These are phyloP conservation scores for Simalia tracyae DNA, from an alignment of 2,797 vertebrate genomes.

Conservation along the genomic window DNA sequence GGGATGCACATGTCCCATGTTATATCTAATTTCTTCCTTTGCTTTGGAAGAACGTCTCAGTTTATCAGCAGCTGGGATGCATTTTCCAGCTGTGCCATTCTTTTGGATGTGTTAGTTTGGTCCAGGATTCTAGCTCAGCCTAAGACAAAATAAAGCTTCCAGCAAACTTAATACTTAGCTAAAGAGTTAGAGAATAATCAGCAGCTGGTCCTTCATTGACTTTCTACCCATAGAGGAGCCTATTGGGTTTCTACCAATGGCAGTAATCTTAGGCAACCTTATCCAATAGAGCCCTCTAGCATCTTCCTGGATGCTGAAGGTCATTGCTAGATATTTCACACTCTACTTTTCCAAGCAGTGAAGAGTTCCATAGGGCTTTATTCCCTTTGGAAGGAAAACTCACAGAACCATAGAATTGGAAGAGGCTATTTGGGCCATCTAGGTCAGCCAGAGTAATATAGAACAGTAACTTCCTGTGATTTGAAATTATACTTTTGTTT, in stretches of 20 bases:
- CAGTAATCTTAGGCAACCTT: background rate
- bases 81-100: background rate
- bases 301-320: background rate
- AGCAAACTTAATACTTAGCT: background rate
- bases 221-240: background rate
- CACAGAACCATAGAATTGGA: background rate
- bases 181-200: background rate
- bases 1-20: background rate
- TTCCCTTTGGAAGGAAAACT: background rate
- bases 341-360: background rate
- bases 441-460: background rate
- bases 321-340: background rate
- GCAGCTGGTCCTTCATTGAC: background rate
- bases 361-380: background rate
- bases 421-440: background rate
- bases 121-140: background rate
- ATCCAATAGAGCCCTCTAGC: background rate
- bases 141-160: background rate
- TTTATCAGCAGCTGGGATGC: background rate
- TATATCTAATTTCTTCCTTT: background rate
- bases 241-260: background rate
- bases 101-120: background rate
- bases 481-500: background rate
- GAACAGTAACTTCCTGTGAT: background rate
- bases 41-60: background rate